Base-by-base conservation (phyloP, 2,113 vertebrate species). In the Laticauda colubrina region DNA sequence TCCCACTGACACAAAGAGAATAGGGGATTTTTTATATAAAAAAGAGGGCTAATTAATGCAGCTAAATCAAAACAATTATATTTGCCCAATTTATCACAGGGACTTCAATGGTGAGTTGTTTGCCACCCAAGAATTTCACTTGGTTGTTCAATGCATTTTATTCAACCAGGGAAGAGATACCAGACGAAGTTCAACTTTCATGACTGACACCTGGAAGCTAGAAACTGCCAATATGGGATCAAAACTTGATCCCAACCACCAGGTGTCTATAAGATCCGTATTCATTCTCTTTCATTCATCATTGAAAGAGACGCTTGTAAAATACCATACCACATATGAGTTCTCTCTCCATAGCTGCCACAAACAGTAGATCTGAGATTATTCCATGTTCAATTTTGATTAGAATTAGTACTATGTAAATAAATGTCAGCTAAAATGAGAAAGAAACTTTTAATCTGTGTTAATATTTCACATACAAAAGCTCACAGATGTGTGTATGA, bases 21-120 rank as follows among this genome's bases (percentile, higher is more conserved):
- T 95, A 95, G 93, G 95, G 92, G 69, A 85, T 89, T 93, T 75
- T 95, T 91, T 92, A 15, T n/a, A 23, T 91, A 20, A 86, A 57
- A 88, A 39, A 45, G 23, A 12, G 5, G 23, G 26, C 48, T 94
- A 95, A 96, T 95, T 95, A 94, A 89, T 48, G 43, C 45, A 54
- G 75, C 69, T 24, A 51, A 59, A 61, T 89, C 94, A 92, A 91
- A 95, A 89, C 2, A 45, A 89, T 54, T 59, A n/a, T 81, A 57
- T 91, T 56, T 26, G 75, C 18, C 24, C 54, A 87, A 61, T 59
- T 87, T 87, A 91, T 89, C 89, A 88, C 91, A 87, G 92, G 55
- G 4, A 59, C 29, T 87, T 45, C 48, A n/a, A 45, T 55, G n/a
- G 59, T 88, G 39, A 75, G 21, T 14, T 94, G 21, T 92, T 23